phyloP scores from a whole-genome alignment of 2,888 invertebrate genomes.

The Dicranocentrus wangi region DNA sequence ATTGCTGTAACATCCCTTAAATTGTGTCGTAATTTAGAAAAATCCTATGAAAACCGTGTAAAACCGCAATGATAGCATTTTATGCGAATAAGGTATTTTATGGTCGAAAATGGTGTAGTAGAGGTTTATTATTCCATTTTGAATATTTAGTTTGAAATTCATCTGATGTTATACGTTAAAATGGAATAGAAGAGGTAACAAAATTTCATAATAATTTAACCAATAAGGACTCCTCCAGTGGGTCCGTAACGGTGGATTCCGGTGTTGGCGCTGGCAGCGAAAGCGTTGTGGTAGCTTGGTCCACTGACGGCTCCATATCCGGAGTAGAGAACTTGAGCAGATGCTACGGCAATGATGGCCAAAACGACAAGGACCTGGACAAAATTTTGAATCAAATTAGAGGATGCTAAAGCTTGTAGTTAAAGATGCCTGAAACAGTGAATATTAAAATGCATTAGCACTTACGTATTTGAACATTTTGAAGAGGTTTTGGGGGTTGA shows the following conservation, averaged over 20 bases:
- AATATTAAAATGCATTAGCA: background rate
- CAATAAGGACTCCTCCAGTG: conserved; percentile 9
- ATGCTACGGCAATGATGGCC: conserved; percentile 34
- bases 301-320: conserved; percentile 19
- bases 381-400: background rate
- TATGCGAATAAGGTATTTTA: too few species aligned
- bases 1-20: too few species aligned
- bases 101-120: too few species aligned
- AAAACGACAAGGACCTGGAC: conserved; percentile 36
- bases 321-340: conserved; percentile 28
- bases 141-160: too few species aligned
- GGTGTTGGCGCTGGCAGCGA: conserved; percentile 1
- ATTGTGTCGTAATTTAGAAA: too few species aligned
- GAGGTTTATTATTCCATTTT: too few species aligned
- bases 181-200: too few species aligned
- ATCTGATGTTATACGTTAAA: too few species aligned
- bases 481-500: conserved; percentile 16
- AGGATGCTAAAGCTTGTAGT: background rate
- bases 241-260: conserved; percentile 25
- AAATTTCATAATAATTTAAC: too few species aligned
- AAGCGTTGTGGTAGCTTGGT: conserved; percentile 20
- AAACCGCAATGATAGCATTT: too few species aligned
- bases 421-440: background rate
- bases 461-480: conserved; percentile 43
- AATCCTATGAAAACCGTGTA: too few species aligned